A percentile compares a stretch with the other conserved stretches of the same genome.
Evolutionary conservation across 2,797 vertebrate species (phyloP).

Genomic region (Tangara arthus): DNA sequence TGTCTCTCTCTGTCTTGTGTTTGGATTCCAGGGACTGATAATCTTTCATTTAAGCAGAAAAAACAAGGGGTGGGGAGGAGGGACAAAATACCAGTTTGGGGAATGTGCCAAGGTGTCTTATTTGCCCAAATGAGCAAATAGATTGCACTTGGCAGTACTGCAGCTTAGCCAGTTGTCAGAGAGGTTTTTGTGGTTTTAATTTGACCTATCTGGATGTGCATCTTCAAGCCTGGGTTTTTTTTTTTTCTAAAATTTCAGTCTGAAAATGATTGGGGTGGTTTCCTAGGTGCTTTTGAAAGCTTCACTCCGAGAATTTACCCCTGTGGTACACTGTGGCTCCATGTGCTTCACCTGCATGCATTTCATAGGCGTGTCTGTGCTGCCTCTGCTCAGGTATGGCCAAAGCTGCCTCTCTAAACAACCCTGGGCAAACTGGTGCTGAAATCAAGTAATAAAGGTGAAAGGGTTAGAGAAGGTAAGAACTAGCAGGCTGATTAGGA

Average conservation of each 20-base stretch:
- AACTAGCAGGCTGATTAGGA: background rate
- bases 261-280: background rate
- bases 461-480: background rate
- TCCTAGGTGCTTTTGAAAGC: background rate
- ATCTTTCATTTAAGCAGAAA: background rate
- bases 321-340: background rate
- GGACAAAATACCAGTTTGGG: background rate
- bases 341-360: rapidly evolving
- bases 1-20: background rate
- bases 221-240: background rate
- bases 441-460: background rate
- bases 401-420: background rate
- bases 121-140: background rate
- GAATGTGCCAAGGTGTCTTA: background rate
- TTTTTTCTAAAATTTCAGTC: background rate
- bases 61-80: rapidly evolving
- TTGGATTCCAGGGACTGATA: background rate
- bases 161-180: background rate
- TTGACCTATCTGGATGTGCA: background rate
- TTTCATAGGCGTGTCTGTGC: background rate
- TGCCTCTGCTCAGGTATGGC: background rate
- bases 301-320: background rate
- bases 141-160: background rate
- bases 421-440: background rate
- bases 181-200: background rate